Evolutionary conservation across 2,113 vertebrate genomes (phyloP).

Genomic region (Passerina amoena): DNA sequence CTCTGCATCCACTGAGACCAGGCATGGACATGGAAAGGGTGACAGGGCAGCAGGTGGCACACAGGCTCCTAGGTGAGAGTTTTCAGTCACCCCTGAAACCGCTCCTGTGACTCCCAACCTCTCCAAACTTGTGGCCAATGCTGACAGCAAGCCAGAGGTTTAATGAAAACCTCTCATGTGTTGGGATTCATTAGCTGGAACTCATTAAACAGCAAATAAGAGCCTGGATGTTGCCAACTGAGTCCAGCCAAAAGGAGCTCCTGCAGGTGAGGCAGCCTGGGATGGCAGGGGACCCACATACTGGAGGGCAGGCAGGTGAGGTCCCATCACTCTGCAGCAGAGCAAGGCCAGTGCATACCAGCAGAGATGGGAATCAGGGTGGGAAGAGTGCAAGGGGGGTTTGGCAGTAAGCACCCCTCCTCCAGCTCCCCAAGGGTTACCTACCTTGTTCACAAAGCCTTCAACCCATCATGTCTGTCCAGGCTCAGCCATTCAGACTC

Average conservation of each 20-base stretch:
- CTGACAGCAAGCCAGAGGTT: background rate
- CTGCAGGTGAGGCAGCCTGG: background rate
- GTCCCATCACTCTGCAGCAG: background rate
- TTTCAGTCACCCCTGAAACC: background rate
- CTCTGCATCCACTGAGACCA: background rate
- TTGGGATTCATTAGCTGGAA: background rate
- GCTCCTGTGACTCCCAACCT: background rate
- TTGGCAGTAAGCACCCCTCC: background rate
- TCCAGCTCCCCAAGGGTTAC: rapidly evolving
- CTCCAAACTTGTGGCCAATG: background rate
- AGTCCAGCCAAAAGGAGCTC: background rate
- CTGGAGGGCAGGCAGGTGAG: background rate
- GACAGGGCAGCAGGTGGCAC: background rate
- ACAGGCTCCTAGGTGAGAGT: background rate
- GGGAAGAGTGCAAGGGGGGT: rapidly evolving
- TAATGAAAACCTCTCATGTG: background rate
- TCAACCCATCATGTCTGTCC: rapidly evolving
- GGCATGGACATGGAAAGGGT: background rate
- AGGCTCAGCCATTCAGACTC: background rate
- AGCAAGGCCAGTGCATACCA: background rate
- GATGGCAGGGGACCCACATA: background rate
- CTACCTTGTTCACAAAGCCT: background rate
- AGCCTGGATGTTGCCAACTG: background rate
- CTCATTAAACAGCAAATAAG: background rate
- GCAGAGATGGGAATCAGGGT: background rate